Evolutionary conservation across 2,888 invertebrate genomes (phyloP).

Genomic region (Blastobasis lacticolella): DNA sequence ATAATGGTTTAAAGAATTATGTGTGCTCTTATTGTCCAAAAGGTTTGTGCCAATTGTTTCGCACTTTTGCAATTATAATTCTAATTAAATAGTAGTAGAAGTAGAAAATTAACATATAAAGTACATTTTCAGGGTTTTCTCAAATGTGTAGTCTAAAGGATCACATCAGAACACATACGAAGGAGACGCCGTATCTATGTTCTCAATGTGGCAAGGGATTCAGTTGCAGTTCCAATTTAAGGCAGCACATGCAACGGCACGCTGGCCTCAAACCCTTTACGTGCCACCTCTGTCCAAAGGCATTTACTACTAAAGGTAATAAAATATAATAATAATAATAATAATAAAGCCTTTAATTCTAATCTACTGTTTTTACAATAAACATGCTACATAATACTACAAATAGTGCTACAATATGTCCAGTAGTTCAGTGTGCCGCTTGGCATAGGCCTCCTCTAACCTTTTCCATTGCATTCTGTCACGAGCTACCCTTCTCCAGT

Average conservation of each 20-base stretch:
- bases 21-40: conserved; percentile 74
- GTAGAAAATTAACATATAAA: neutral
- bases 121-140: conserved; percentile 49
- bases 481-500: no score
- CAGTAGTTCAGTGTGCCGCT: no score
- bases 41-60: conserved; percentile 39
- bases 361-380: no score
- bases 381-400: no score
- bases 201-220: conserved; percentile 73
- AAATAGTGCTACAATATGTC: no score
- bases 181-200: conserved; percentile 72
- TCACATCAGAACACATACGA: conserved; percentile 69
- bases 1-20: conserved; percentile 72
- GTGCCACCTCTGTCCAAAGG: conserved; percentile 73
- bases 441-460: no score
- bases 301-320: conserved; percentile 71
- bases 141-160: conserved; percentile 72
- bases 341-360: no score
- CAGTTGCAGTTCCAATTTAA: conserved; percentile 69
- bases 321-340: no score
- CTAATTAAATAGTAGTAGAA: neutral
- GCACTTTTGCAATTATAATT: neutral
- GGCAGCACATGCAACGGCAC: conserved; percentile 74
- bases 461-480: no score
- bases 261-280: conserved; percentile 67